phyloP scores from a whole-genome alignment of 2,113 vertebrate species.

The Phainopepla nitens region DNA sequence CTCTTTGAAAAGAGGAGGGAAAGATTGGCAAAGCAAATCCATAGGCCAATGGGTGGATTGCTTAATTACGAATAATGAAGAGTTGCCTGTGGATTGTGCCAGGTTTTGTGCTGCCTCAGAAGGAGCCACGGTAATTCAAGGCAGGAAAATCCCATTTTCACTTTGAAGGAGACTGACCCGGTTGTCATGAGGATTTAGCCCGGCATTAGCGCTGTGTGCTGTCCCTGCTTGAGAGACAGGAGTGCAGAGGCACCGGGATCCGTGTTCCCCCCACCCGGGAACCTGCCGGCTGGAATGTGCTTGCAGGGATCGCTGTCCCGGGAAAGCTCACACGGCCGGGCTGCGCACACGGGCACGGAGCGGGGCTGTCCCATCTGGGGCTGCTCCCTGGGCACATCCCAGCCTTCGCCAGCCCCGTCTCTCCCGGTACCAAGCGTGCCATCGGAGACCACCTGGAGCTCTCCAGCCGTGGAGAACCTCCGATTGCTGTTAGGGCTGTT shows the following conservation, averaged over 20 bases:
- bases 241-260: neutral
- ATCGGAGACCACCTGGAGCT: neutral
- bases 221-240: neutral
- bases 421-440: rapidly evolving
- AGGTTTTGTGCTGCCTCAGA: neutral
- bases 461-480: neutral
- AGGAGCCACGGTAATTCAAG: neutral
- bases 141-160: neutral
- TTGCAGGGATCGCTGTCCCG: neutral
- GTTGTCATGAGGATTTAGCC: neutral
- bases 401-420: neutral
- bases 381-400: neutral
- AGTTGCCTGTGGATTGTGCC: neutral
- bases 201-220: rapidly evolving
- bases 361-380: neutral
- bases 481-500: rapidly evolving
- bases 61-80: neutral
- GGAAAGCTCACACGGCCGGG: neutral
- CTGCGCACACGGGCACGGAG: neutral
- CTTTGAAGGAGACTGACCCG: neutral
- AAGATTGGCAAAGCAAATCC: neutral
- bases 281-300: rapidly evolving
- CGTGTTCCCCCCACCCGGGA: rapidly evolving
- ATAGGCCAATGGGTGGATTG: neutral
- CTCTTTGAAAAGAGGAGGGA: neutral